Evolutionary conservation across 2,113 vertebrate genomes (phyloP).

Genomic region (Mus musculus): GRCm39 chr12:35633001-35633500

Average conservation of each 20-base stretch:
- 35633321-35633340: neutral
- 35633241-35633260: neutral
- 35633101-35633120: conserved; percentile 60
- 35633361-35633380: neutral
- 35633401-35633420: neutral
- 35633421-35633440: neutral
- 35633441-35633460: neutral
- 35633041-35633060: conserved; percentile 5
- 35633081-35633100: neutral
- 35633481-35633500: neutral
- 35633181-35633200: neutral
- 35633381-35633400: neutral
- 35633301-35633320: neutral
- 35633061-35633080: neutral
- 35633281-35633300: neutral
- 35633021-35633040: neutral
- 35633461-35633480: neutral
- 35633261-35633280: neutral
- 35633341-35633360: neutral
- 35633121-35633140: conserved; percentile 56
- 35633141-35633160: conserved; percentile 15
- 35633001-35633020: neutral
- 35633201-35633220: conserved; percentile 26
- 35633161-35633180: conserved; percentile 8
- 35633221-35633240: neutral